Base-by-base conservation (phyloP, 2,797 vertebrate genomes). In the Masticophis lateralis region DNA sequence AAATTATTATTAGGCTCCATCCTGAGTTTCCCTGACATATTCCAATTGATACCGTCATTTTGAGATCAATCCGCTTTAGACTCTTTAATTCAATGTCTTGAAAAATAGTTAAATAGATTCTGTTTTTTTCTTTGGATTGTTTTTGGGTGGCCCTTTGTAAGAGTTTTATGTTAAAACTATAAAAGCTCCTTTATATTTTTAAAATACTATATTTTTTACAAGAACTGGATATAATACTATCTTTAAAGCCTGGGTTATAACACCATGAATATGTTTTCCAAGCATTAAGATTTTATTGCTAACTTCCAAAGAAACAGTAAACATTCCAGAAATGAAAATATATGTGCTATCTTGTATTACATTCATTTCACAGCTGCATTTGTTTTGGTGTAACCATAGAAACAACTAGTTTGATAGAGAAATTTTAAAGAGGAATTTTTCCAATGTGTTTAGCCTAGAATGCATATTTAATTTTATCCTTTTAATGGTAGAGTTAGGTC, bases 321-420 rank as follows among this genome's bases (percentile, higher is more conserved):
- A 37, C 69, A 94, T 90, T 95, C 69, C n/a, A 51, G 6, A 28
- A 92, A 60, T 63, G 43, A 93, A 94, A 95, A 92, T 89, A 55
- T 1, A 57, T 18, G 66, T 0, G 93, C 61, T 94, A 18, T 8
- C 60, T 90, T 90, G 20, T 11, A 88, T 69, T 94, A 92, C 63
- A 66, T 89, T 88, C 86, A 83, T 2, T 16, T 92, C 16, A 89
- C 56, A 92, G 6, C 25, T 92, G 11, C 14, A 0, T 69, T 94
- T 95, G 28, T 95, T 96, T 94, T 91, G 16, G 10, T 74, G 37
- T 79, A 94, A 47, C 27, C 9, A 61, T 11, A 5, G 59, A 95
- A 96, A 95, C 51, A 0, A 91, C 0, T 86, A 18, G 5, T 91
- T 93, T 0, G 91, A 86, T 8, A 22, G 4, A 28, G 22, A 1